Evolutionary conservation across 2,888 invertebrate genomes (phyloP), one percentile per base, ranked within the genome.

Genomic region (Diploptera punctata): DNA sequence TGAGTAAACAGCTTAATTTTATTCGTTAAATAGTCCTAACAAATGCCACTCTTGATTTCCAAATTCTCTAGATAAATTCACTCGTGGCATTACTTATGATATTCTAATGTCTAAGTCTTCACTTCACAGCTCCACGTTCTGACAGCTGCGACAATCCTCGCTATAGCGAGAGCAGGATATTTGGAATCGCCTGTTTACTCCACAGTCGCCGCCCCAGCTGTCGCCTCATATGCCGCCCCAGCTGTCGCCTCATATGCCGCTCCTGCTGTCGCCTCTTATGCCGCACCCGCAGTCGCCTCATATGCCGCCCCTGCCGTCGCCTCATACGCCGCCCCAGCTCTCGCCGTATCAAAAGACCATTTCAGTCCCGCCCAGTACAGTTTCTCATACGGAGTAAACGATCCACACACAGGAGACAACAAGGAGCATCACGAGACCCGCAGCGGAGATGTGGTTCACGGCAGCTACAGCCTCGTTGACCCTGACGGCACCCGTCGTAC

Each of bases 401-500:
- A 86, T 78, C 82, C 83, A 2, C 83, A 84, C 76, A 86, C 87
- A 70, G 86, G 86, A 3, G 87, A 87, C 78, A 82, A 83, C 73
- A 87, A 87, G 77, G 81, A 81, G 76, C 87, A 87, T 76, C 84
- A 84, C 76, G 87, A 87, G 80, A 73, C 81, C 1, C 85, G 86
- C 74, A 82, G 83, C 77, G 86, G 85, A 69, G 86, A 87, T 78
- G 81, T 80, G 70, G 86, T 87, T 19, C 83, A 84, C 73, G 87
- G 87, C 4, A 81, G 82, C 76, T 87, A 87, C 77, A 84, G 85
- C 70, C 79, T 87, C 3, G 80, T 87, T 75, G 86, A 87, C 74
- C 79, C 87, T 26, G 87, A 87, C 80, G 87, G 87, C 44, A 82
- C 82, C 76, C 83, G 82, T 68, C 83, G 87, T 72, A 81, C 83